phyloP scores from a whole-genome alignment of 1,140 invertebrate species.

The Lasioglossum albipes region DNA sequence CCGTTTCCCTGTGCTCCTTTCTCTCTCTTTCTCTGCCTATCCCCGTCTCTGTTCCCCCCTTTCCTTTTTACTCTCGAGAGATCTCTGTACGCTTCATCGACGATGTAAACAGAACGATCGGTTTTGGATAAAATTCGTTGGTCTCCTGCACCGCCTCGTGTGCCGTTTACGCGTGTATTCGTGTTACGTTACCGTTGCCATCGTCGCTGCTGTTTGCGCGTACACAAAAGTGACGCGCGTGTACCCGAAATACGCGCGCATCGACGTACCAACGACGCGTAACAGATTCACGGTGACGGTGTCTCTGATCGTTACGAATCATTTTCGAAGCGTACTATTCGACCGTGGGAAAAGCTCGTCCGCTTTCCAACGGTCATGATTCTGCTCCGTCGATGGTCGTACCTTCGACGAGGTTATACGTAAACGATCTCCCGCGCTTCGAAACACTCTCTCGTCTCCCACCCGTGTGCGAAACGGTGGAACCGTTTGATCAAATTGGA shows the following conservation, averaged over 20 bases:
- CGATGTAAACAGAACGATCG: constrained; percentile 48
- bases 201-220: not conserved
- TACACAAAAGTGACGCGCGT: constrained; percentile 29
- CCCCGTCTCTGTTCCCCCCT: not conserved
- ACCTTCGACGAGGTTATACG: constrained; percentile 21
- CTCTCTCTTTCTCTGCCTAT: not conserved
- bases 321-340: constrained; percentile 18
- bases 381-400: not conserved
- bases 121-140: constrained; percentile 19
- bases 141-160: not conserved
- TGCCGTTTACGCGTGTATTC: not conserved
- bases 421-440: constrained; percentile 44
- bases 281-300: constrained; percentile 41
- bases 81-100: constrained; percentile 29
- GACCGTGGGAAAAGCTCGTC: not conserved
- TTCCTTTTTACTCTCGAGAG: constrained; percentile 16
- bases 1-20: constrained; percentile 5
- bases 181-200: not conserved
- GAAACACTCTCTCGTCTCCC: not conserved
- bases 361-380: not conserved
- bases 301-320: constrained; percentile 11
- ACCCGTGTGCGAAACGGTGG: not conserved
- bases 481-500: not conserved
- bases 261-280: constrained; percentile 31
- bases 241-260: constrained; percentile 36